These are phyloP conservation scores for Caenorhabditis sp. DNA, from an alignment of 2,888 invertebrate species.

Conservation along the genomic window DNA sequence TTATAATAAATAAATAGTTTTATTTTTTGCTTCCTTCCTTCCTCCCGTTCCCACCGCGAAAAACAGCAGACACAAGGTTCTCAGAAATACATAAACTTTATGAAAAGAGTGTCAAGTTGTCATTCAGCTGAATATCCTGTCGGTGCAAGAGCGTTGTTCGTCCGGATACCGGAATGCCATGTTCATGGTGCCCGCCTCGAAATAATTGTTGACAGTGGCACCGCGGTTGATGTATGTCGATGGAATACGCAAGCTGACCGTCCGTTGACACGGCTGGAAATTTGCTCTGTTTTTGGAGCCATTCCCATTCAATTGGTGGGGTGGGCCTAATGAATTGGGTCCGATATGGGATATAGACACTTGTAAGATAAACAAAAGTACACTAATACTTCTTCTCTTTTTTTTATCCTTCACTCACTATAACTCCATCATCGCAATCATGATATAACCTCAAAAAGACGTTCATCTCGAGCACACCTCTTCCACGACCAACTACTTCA, in stretches of 20 bases:
- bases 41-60: no score
- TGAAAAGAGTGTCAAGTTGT: constrained; percentile 22
- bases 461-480: constrained; percentile 70
- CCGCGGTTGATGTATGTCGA: constrained; percentile 71
- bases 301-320: no score
- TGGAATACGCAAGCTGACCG: constrained; percentile 72
- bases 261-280: constrained; percentile 77
- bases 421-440: constrained; percentile 74
- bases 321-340: no score
- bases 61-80: background rate
- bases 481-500: constrained; percentile 71
- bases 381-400: no score
- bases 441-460: constrained; percentile 64
- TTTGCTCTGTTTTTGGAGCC: background rate
- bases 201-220: constrained; percentile 71
- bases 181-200: constrained; percentile 77
- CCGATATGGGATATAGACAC: no score
- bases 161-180: constrained; percentile 77
- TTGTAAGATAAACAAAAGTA: no score
- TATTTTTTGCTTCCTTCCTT: no score
- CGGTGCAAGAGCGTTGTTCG: constrained; percentile 72
- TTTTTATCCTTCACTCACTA: constrained; percentile 36
- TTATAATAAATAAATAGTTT: constrained; percentile 13
- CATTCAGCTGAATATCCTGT: constrained; percentile 63
- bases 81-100: constrained; percentile 21